A percentile compares a stretch with the other conserved stretches of the same genome.
phyloP scores from a whole-genome alignment of 2,888 invertebrate species.

The Tupiocoris notatus region DNA sequence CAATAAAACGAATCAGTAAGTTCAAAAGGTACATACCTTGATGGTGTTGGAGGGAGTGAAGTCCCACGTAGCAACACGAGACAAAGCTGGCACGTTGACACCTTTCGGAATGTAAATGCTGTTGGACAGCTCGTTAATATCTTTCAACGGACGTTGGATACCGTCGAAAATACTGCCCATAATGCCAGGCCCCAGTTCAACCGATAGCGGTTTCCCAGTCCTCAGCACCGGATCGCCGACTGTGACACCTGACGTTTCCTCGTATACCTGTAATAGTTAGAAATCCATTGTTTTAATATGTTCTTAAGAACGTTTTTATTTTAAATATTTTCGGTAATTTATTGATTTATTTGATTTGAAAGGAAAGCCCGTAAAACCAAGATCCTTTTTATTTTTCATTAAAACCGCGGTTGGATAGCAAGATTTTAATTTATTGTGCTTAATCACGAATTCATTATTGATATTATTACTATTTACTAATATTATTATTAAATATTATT shows the following conservation, averaged over 20 bases:
- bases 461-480: too few relatives aligned
- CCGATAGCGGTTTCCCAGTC: slow-evolving; percentile 98
- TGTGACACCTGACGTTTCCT: slow-evolving; percentile 96
- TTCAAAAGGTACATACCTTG: slow-evolving; percentile 65
- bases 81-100: slow-evolving; percentile 89
- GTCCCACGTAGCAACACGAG: slow-evolving; percentile 82
- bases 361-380: too few relatives aligned
- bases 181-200: slow-evolving; percentile 94
- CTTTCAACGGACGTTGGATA: slow-evolving; percentile 97
- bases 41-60: slow-evolving; percentile 78
- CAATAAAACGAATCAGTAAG: not conserved
- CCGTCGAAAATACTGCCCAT: slow-evolving; percentile 99
- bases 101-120: slow-evolving; percentile 99
- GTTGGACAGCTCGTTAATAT: slow-evolving; percentile 87
- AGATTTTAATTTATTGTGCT: too few relatives aligned
- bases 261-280: slow-evolving; percentile 76
- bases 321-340: too few relatives aligned
- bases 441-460: too few relatives aligned
- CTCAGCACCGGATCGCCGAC: slow-evolving; percentile 98
- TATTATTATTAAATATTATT: too few relatives aligned
- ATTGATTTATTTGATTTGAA: too few relatives aligned
- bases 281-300: too few relatives aligned
- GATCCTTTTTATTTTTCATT: too few relatives aligned
- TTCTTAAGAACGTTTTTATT: too few relatives aligned
- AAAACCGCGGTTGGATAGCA: too few relatives aligned